Conservation (phyloP, 2,113 vertebrate species). For the Bathybates hornii region DNA sequence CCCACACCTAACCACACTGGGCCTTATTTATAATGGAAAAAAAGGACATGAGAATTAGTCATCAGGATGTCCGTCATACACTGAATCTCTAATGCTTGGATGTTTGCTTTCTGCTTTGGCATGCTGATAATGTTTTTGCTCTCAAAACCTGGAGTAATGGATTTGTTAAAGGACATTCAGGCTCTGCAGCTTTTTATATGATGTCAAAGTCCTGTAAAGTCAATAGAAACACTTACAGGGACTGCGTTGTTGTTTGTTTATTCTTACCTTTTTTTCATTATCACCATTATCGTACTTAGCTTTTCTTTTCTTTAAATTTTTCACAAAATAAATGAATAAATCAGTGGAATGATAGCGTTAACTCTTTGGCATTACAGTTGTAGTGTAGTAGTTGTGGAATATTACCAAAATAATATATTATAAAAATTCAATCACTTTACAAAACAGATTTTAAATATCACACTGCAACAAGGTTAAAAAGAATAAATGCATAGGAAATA, state of each 20-base stretch:
- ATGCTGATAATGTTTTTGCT: background rate
- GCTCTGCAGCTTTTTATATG: background rate
- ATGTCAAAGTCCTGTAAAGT: background rate
- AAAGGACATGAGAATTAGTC: background rate
- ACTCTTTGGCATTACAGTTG: background rate
- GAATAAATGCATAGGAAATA: background rate
- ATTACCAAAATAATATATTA: background rate
- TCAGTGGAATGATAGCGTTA: background rate
- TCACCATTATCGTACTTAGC: background rate
- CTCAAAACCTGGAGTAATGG: background rate
- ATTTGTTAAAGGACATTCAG: background rate
- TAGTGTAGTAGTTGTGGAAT: background rate
- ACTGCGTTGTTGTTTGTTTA: background rate
- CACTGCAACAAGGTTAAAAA: background rate
- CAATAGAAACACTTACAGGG: background rate
- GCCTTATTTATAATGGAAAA: background rate
- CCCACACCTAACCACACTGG: background rate
- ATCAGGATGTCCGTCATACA: background rate
- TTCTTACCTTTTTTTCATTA: background rate
- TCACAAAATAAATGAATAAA: background rate
- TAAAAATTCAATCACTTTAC: background rate
- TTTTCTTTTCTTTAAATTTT: background rate
- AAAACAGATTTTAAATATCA: background rate
- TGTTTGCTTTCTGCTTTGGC: background rate
- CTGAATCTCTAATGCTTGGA: background rate